Percentiles rank a stretch among this genome's conserved stretches.
phyloP scores from a whole-genome alignment of 2,888 invertebrate species.

The Oligia strigilis region DNA sequence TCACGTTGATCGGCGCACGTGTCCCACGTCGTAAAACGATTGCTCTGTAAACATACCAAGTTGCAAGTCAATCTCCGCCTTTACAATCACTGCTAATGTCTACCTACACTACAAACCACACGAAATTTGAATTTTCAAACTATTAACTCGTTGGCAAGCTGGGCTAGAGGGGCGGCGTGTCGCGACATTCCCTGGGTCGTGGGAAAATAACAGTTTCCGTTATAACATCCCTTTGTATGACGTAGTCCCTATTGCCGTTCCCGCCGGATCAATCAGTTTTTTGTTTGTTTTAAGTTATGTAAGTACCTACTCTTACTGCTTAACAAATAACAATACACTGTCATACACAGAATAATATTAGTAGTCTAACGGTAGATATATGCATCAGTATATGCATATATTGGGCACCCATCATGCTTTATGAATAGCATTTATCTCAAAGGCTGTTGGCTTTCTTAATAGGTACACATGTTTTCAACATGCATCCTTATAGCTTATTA shows the following conservation, averaged over 20 bases:
- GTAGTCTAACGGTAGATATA: neutral
- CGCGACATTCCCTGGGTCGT: conserved; percentile 13
- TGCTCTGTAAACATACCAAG: conserved; percentile 54
- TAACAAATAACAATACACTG: neutral
- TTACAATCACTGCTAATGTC: neutral
- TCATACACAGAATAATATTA: neutral
- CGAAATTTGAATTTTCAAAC: conserved; percentile 30
- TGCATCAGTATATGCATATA: neutral
- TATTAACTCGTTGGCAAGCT: conserved; percentile 1
- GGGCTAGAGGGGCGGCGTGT: neutral
- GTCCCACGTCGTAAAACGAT: conserved; percentile 62
- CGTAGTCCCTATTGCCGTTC: conserved; percentile 8
- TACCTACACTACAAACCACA: neutral
- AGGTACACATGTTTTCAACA: neutral
- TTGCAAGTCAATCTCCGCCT: no score
- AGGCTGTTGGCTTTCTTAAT: neutral
- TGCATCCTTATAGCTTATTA: neutral
- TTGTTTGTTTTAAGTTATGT: neutral
- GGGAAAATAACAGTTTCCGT: conserved; percentile 38
- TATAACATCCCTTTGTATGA: conserved; percentile 3
- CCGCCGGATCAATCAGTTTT: neutral
- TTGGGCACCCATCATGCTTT: neutral
- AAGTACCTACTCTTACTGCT: neutral
- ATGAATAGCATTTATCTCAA: neutral
- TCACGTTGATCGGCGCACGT: conserved; percentile 72